phyloP scores from a whole-genome alignment of 2,113 vertebrate species.

The Hystrix cristata region DNA sequence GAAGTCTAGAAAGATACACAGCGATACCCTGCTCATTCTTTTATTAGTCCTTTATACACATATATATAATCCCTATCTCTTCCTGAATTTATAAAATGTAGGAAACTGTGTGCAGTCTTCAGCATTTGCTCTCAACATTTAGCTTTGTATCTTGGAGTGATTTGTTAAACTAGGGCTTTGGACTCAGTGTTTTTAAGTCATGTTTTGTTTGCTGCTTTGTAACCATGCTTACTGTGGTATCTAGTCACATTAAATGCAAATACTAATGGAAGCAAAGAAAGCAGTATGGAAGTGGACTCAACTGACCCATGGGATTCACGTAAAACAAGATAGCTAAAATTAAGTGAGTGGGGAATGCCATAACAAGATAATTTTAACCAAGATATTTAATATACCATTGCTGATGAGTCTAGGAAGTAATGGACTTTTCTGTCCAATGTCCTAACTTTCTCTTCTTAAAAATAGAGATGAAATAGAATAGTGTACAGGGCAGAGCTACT shows the following conservation, averaged over 20 bases:
- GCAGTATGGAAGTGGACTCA: not conserved
- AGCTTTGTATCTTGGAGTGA: not conserved
- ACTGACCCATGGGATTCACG: not conserved
- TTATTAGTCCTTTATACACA: not conserved
- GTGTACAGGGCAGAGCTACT: not conserved
- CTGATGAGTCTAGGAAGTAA: not conserved
- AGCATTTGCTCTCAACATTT: not conserved
- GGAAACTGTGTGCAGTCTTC: not conserved
- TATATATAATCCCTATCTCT: not conserved
- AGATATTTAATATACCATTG: not conserved
- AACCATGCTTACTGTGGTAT: not conserved
- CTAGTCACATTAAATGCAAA: not conserved
- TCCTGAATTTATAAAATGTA: not conserved
- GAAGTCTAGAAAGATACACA: not conserved
- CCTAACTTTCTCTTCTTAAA: slow-evolving; percentile 8
- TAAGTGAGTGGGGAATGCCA: not conserved
- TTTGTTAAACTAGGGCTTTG: not conserved
- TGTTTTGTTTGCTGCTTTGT: not conserved
- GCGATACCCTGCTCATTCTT: not conserved
- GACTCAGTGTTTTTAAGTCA: not conserved
- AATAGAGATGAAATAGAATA: not conserved
- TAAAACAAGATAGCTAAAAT: not conserved
- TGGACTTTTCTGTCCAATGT: not conserved
- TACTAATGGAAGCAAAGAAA: not conserved
- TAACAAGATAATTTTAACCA: not conserved